Base-by-base conservation (phyloP, 2,888 invertebrate species). In the Polydrusus pterygomalis region DNA sequence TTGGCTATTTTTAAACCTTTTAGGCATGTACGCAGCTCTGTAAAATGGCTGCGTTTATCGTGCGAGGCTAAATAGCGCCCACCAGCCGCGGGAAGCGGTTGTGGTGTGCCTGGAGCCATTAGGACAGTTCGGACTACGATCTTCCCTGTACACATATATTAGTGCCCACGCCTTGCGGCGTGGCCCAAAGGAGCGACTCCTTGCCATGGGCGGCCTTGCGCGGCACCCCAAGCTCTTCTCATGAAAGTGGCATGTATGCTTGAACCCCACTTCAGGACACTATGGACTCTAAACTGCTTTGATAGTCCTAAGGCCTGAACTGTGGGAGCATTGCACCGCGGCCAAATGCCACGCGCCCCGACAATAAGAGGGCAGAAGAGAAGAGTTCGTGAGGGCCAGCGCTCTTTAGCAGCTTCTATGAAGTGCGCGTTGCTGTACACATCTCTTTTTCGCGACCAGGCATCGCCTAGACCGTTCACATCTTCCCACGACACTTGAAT, bases 1-100 rank as follows among this genome's bases (percentile, higher is more conserved):
- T 90, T 89, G 89, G 89, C 89, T 89, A 89, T 83, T n/a, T n/a
- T n/a, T n/a, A n/a, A n/a, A n/a, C n/a, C 56, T 63, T 49, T 43
- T 7, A 15, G 20, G 64, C 45, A 11, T 45, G 45, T 45, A 45
- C 45, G 13, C n/a, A n/a, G n/a, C n/a, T n/a, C 3, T 13, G 7
- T 3, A 45, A 45, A 13, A 45, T n/a, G 7, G 10, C 13, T n/a
- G n/a, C n/a, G n/a, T 45, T 3, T 9, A 45, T 45, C 45, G 45
- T 11, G 45, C 45, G 13, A 13, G 2, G 38, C 13, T 9, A 2
- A 45, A 9, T 11, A n/a, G 45, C 10, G 3, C 13, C 13, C 45
- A 45, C 45, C 45, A 49, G 5, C 10, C 49, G 3, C 17, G 49
- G 17, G 17, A 49, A 15, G 49, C 17, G 5, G 15, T 5, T 6